Base-by-base conservation (phyloP, 2,113 vertebrate genomes). In the Hippocampus comes region DNA sequence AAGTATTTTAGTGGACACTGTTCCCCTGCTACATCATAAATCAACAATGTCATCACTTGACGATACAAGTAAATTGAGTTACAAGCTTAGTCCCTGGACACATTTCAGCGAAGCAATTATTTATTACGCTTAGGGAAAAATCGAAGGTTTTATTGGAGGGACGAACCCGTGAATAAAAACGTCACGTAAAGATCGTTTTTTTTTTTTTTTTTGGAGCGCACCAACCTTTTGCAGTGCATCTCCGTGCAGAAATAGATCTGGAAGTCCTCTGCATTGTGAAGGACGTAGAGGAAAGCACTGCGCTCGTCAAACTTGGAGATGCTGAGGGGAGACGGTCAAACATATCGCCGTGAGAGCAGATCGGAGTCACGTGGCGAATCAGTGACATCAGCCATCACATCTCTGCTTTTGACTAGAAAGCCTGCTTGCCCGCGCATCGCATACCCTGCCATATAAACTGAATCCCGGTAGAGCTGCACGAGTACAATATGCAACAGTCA, bases 211-310 rank as follows among this genome's bases (percentile, higher is more conserved):
- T 49, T 49, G 48, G 14, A 25, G 43, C 2, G 15, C 42, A 25
- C 70, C 49, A 23, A 63, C 97, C 94, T 96, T 92, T 95, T 97
- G 87, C 96, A 98, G 82, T 99, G 97, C 82, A 95, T 93, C 89
- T 99, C 97, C 41, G 97, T 97, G 81, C 97, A 99, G 91, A 99
- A 99, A 76, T 98, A 99, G 88, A 99, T 97, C 88, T 99, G 97
- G 86, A 99, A 99, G 86, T 99, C 97, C 56, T 99, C 97, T 0
- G 97, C 94, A 88, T 99, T 99, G 91, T 98, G 95, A 21, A 97
- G 92, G 48, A 99, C 97, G 0, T 99, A 99, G 0, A 99, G 92
- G 85, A 99, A 99, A 86, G 94, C 95, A 87, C 97, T 98, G 63
- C 97, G 94, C 84, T 99, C 97, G 78, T 99, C 97, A 87, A 96